Evolutionary conservation across 2,113 vertebrate genomes (phyloP), one percentile per base, ranked within the genome.

Genomic region (Plecotus auritus): DNA sequence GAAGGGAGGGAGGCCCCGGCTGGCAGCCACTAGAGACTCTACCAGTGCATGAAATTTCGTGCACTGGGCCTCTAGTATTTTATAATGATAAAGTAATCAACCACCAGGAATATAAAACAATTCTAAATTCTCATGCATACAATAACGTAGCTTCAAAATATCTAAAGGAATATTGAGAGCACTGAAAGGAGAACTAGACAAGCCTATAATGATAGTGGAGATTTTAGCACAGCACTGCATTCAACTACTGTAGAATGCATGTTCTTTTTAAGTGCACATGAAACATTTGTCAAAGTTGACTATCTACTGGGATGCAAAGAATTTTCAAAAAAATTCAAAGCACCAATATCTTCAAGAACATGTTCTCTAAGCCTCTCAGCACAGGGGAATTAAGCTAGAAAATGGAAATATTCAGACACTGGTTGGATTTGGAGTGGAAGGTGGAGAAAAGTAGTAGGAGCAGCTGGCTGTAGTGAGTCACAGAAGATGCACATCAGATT

Each of bases 311-410:
- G 13, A 56, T 59, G 32, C 47, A 86, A 87, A 83, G 22, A 49
- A 83, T 90, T 83, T 93, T 54, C 42, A 95, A 69, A 42, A 82
- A 47, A 95, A 91, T 56, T 78, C 51, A 13, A 86, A 86, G 20
- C 74, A 47, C 35, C 20, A 22, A 2, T 49, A 72, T 70, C 81
- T 64, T 84, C 59, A 72, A 83, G 37, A 51, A 4, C 66, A 22
- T 54, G 32, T 82, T 86, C 81, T 70, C 16, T 82, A 82, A 82
- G 26, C 7, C 26, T 59, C 18, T 86, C 77, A 77, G 37, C 42
- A 23, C 18, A 83, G 51, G n/a, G 0, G 9, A 76, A 54, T 74
- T 85, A 76, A 94, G 49, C 35, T 23, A 14, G 47, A 51, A 85
- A 92, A 51, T 30, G 61, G 13, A 66, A 77, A 30, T 67, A 74